phyloP scores from a whole-genome alignment of 2,797 vertebrate species.

The Margarornis squamiger region DNA sequence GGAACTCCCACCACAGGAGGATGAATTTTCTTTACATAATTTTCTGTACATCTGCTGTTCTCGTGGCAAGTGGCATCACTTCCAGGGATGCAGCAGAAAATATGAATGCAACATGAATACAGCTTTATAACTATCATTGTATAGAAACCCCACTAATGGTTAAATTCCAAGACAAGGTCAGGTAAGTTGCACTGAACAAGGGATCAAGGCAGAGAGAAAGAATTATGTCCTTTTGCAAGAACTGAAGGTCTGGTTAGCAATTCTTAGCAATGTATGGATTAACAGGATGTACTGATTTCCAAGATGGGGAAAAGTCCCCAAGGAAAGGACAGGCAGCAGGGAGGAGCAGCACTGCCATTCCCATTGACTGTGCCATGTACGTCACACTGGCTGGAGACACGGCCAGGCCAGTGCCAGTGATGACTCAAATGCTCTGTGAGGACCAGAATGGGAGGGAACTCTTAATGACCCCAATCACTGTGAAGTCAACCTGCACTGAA shows the following conservation, averaged over 20 bases:
- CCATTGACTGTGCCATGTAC: neutral
- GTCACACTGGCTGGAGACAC: neutral
- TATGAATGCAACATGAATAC: neutral
- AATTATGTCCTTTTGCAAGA: neutral
- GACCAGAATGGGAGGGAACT: neutral
- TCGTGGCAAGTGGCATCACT: neutral
- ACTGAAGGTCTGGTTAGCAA: neutral
- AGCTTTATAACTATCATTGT: accelerated
- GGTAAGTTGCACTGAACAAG: neutral
- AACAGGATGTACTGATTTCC: neutral
- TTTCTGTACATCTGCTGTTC: neutral
- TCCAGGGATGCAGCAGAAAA: neutral
- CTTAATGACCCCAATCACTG: accelerated
- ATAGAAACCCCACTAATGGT: neutral
- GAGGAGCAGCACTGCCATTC: neutral
- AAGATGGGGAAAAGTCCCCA: neutral
- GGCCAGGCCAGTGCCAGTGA: neutral
- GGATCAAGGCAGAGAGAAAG: neutral
- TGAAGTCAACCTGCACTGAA: neutral
- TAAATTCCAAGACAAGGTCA: neutral
- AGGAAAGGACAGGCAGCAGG: neutral
- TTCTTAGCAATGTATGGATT: neutral
- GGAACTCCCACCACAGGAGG: neutral
- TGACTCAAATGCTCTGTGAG: neutral
- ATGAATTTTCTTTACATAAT: neutral